Base-by-base conservation (phyloP, 2,888 invertebrate genomes). In the Meteorus colon region DNA sequence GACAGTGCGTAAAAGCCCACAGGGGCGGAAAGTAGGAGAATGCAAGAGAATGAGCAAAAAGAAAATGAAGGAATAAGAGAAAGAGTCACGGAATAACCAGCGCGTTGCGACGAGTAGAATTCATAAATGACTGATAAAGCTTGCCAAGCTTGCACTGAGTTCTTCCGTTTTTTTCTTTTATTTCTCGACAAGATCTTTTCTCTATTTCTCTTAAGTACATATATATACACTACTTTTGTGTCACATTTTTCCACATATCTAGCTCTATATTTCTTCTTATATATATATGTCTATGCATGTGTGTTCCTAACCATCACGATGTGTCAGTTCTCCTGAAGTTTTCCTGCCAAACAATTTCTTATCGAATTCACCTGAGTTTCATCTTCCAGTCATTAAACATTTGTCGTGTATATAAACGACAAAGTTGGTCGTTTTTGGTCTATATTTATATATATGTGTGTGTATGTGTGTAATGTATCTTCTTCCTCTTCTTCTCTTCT, bases 381-480 rank as follows among this genome's bases (percentile, higher is more conserved):
- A 79, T 85, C 84, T 84, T 84, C 80, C 80, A 81, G 84, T 84
- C 84, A 82, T 86, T 85, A 82, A 79, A 79, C 78, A 83, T 83
- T 84, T 83, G 81, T 63, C n/a, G 63, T 41, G 63, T 41, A 16
- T 65, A 71, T 31, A 72, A 51, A 62, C 37, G 59, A 70, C 51
- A 29, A 59, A 63, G 41, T 72, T 72, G 27, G 48, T 72, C 51
- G 48, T 55, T 69, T 55, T 51, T 12, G 34, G 19, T 14, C 45
- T 65, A 48, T 67, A 78, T 74, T 27, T 24, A 48, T 41, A 59
- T 37, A 60, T 59, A 45, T 65, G 41, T 68, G 77, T 73, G 19
- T 24, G 41, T 41, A 41, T 41, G 55, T 60, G 29, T 51, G 74
- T 77, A 41, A 41, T 41, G 41, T 41, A 12, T 41, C 41, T 41